phyloP scores from a whole-genome alignment of 2,888 invertebrate species.

The Aphidius colemani region DNA sequence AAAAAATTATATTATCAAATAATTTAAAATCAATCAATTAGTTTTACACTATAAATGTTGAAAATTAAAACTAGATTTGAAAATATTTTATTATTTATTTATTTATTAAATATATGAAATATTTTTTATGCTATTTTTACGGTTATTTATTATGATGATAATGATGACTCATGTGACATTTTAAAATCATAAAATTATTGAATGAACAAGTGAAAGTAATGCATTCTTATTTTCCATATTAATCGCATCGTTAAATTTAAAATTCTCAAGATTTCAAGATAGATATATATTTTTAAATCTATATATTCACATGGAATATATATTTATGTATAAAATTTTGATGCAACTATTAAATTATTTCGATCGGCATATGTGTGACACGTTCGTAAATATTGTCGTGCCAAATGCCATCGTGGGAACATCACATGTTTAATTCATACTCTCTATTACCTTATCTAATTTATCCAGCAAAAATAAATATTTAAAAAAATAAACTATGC shows the following conservation, averaged over 20 bases:
- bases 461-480: constrained; percentile 37
- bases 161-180: too few relatives aligned
- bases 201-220: background rate
- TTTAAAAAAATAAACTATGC: background rate
- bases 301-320: background rate
- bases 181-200: too few relatives aligned
- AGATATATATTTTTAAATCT: background rate
- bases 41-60: too few relatives aligned
- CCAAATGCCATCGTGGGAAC: constrained; percentile 49
- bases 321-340: constrained; percentile 23
- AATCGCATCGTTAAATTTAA: too few relatives aligned
- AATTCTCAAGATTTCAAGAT: too few relatives aligned
- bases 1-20: too few relatives aligned
- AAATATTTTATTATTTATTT: too few relatives aligned
- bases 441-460: constrained; percentile 52
- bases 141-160: too few relatives aligned
- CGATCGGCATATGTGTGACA: constrained; percentile 36
- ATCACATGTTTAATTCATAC: constrained; percentile 42
- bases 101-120: too few relatives aligned
- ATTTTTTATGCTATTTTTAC: too few relatives aligned
- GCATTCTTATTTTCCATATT: background rate
- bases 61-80: too few relatives aligned
- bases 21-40: too few relatives aligned
- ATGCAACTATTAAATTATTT: constrained; percentile 28
- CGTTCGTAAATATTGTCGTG: constrained; percentile 43